Base-by-base conservation (phyloP, 2,113 vertebrate genomes). In the Puffinus mauretanicus region DNA sequence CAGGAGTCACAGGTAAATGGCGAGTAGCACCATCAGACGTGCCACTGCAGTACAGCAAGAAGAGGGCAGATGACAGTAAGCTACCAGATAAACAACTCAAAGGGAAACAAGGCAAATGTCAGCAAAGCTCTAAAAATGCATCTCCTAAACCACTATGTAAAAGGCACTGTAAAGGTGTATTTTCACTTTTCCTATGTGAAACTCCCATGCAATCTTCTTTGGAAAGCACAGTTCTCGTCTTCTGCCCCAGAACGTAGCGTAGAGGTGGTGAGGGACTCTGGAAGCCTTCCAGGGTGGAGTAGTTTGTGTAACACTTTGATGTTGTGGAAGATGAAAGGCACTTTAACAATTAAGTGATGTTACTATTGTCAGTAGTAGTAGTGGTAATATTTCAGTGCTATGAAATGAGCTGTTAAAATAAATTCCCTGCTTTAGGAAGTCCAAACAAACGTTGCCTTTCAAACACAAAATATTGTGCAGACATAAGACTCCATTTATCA, bases 181-280 rank as follows among this genome's bases (percentile, higher is more conserved):
- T 46, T 30, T 42, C 57, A 25, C 70, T 27, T 18, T 26, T n/a
- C 19, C 26, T 16, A 6, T 2, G 18, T 21, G 27, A 30, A 65
- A 47, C 22, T 61, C 32, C 26, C 11, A 12, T 0, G 11, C 24
- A 4, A 5, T n/a, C 44, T 29, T 27, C 65, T 12, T 16, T 15
- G 57, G 57, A 42, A 65, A 76, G 24, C 36, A 32, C 9, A 42
- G 29, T 20, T 30, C 77, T 47, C 18, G 1, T 38, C 17, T 17
- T 22, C 51, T 61, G 77, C 32, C 65, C 30, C 66, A 25, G 46
- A n/a, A 32, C 3, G 3, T 0, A 4, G 13, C 1, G 1, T 2
- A 27, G 67, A 2, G 10, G 34, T 19, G 24, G 27, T 1, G 27
- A 25, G 8, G 29, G 49, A 16, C 40, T n/a, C 57, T 14, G 47